A percentile compares a stretch with the other conserved stretches of the same genome.
These are phyloP conservation scores for Ianthella basta DNA, from an alignment of 37 sponge, comb jelly and placozoan species.

Conservation along the genomic window DNA sequence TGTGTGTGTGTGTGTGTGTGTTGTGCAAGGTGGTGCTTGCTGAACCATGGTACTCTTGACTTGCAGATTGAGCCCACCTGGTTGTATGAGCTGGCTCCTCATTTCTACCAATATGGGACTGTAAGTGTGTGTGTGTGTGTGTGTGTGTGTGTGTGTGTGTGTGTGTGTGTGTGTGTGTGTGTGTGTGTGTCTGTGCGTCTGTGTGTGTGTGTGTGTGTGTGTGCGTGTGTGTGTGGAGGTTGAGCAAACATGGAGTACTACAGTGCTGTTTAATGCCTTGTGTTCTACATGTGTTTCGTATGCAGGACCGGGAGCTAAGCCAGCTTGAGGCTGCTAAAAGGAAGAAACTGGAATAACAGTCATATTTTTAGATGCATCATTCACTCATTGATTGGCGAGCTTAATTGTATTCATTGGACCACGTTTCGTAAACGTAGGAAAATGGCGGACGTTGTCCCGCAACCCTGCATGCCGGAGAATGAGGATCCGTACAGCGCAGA, in stretches of 20 bases:
- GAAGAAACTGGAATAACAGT: conserved; percentile 23
- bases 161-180: no score
- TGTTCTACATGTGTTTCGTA: background rate
- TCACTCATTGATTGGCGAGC: background rate
- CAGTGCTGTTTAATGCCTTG: background rate
- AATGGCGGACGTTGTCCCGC: conserved; percentile 23
- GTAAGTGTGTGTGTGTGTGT: conserved; percentile 44
- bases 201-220: no score
- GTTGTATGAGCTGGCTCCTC: conserved; percentile 91
- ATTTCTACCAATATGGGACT: conserved; percentile 96
- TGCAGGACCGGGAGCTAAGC: conserved; percentile 78
- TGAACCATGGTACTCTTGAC: no score
- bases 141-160: background rate
- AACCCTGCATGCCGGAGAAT: background rate
- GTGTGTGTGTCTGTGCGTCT: no score
- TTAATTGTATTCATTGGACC: background rate
- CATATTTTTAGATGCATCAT: background rate
- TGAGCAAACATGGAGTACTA: background rate
- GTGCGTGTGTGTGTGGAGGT: background rate
- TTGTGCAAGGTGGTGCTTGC: no score
- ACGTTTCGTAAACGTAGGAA: conserved; percentile 15
- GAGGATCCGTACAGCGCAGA: background rate
- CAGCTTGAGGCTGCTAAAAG: conserved; percentile 74
- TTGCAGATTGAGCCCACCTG: conserved; percentile 89
- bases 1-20: no score